These are phyloP conservation scores for Acrocephalus kingi DNA, from an alignment of 2,113 vertebrate species.

Conservation along the genomic window DNA sequence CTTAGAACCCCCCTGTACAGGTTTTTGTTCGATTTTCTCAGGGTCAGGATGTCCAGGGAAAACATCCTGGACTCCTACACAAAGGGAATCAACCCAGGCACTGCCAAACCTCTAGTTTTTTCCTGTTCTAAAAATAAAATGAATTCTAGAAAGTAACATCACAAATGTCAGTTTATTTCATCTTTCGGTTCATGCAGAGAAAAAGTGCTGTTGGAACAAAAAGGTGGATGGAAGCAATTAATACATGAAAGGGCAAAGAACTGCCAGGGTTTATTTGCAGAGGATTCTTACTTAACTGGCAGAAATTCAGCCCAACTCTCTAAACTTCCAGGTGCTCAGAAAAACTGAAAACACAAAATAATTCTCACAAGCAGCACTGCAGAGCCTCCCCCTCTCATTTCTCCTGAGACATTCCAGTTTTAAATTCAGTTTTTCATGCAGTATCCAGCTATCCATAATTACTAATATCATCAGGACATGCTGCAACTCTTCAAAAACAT, in stretches of 20 bases:
- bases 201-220: neutral
- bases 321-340: neutral
- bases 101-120: neutral
- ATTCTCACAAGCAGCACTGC: neutral
- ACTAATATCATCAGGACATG: rapidly evolving
- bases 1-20: too few species aligned
- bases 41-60: too few species aligned
- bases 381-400: neutral
- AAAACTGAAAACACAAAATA: neutral
- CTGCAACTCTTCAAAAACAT: neutral
- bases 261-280: neutral
- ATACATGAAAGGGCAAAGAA: neutral
- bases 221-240: neutral
- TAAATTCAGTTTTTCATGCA: neutral
- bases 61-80: too few species aligned
- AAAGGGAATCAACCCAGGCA: neutral
- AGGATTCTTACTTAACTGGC: neutral
- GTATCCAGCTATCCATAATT: neutral
- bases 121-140: neutral
- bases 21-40: too few species aligned
- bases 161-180: neutral
- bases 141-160: neutral
- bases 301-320: neutral
- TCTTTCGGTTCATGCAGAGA: neutral
- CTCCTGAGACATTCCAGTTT: neutral